Conservation (phyloP, 2,113 vertebrate species). For the Lucifuga dentata region DNA sequence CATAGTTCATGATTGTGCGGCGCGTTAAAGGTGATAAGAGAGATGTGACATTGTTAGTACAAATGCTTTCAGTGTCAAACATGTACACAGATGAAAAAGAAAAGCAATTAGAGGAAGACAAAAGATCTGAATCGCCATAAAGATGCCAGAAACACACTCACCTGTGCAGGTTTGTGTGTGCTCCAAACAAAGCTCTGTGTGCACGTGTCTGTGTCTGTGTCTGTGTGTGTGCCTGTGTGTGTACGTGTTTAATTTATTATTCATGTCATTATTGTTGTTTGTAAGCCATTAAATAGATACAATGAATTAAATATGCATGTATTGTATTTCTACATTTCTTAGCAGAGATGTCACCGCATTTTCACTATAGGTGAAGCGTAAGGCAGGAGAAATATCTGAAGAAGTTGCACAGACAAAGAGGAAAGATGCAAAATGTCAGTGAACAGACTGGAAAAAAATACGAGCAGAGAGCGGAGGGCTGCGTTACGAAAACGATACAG, state of each 20-base stretch:
- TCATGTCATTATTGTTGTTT: slow-evolving; percentile 59
- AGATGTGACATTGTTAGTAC: slow-evolving; percentile 28
- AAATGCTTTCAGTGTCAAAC: slow-evolving; percentile 34
- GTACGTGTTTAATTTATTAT: slow-evolving; percentile 59
- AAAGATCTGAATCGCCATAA: slow-evolving; percentile 36
- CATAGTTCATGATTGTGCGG: slow-evolving; percentile 45
- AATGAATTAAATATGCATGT: slow-evolving; percentile 62
- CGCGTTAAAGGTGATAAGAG: slow-evolving; percentile 50
- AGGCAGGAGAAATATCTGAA: slow-evolving; percentile 16
- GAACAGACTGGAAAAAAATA: slow-evolving; percentile 31
- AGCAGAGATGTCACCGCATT: slow-evolving; percentile 14
- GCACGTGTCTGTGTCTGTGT: background rate
- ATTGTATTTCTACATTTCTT: slow-evolving; percentile 29
- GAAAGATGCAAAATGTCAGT: slow-evolving; percentile 40
- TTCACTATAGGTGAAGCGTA: slow-evolving; percentile 25
- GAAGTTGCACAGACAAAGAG: slow-evolving; percentile 8
- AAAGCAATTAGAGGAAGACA: slow-evolving; percentile 43
- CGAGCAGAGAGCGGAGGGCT: slow-evolving; percentile 10
- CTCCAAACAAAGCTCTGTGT: slow-evolving; percentile 37
- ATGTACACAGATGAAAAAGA: slow-evolving; percentile 15
- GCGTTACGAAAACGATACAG: slow-evolving; percentile 36
- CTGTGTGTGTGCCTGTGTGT: slow-evolving; percentile 15
- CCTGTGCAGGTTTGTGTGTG: slow-evolving; percentile 18
- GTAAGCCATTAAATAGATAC: slow-evolving; percentile 62
- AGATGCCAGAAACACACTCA: slow-evolving; percentile 40